Conservation (phyloP, 2,888 invertebrate species). For the Choreutis nemorana region DNA sequence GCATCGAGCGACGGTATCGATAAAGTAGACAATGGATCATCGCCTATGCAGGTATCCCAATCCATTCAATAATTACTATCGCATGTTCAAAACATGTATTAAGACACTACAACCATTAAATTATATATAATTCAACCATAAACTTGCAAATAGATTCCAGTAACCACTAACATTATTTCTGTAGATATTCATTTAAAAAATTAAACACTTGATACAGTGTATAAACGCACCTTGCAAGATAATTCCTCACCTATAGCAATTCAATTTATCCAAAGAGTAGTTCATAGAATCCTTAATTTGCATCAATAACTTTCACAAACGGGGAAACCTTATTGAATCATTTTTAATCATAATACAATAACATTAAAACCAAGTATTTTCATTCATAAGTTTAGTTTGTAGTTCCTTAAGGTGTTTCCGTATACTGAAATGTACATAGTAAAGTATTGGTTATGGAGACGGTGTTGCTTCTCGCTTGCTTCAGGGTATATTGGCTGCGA, state of each 20-base stretch:
- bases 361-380: constrained; percentile 1
- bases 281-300: constrained; percentile 33
- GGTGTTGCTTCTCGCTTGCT: constrained; percentile 68
- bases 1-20: constrained; percentile 84
- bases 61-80: not conserved
- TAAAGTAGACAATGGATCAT: constrained; percentile 87
- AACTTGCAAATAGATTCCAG: constrained; percentile 3
- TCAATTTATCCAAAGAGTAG: constrained; percentile 29
- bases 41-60: constrained; percentile 88
- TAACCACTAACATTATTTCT: not conserved
- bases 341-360: not conserved
- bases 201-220: constrained; percentile 35
- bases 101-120: constrained; percentile 8
- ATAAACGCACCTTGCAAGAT: constrained; percentile 45
- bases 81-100: constrained; percentile 1
- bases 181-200: constrained; percentile 15
- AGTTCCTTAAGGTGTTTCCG: constrained; percentile 38
- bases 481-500: constrained; percentile 93
- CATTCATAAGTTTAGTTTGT: no score
- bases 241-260: constrained; percentile 45
- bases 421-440: constrained; percentile 49
- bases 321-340: constrained; percentile 41
- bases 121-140: constrained; percentile 4
- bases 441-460: constrained; percentile 61
- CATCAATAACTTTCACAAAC: constrained; percentile 37